Conservation (phyloP, 2,797 vertebrate species). For the Adelosebastes latens region DNA sequence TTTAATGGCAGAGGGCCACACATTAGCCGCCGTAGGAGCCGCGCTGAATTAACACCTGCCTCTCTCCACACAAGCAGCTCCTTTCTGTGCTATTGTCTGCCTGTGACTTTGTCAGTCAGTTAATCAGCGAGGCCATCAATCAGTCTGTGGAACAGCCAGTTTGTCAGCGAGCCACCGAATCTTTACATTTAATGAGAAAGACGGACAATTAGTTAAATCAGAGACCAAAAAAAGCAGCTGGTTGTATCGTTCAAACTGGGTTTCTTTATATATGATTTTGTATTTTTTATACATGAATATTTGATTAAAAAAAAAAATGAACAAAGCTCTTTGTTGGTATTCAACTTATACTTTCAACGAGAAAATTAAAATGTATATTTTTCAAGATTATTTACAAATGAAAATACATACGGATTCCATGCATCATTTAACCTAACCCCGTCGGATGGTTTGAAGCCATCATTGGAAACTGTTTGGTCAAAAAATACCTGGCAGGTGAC, state of each 20-base stretch:
- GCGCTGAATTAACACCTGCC: slow-evolving; percentile 67
- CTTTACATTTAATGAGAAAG: neutral
- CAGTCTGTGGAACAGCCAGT: slow-evolving; percentile 7
- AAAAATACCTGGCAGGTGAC: no score
- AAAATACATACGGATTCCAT: neutral
- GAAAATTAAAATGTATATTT: neutral
- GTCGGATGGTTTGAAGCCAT: no score
- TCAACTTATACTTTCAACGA: neutral
- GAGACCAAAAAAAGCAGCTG: neutral
- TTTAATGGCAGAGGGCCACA: slow-evolving; percentile 54
- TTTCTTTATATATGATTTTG: neutral
- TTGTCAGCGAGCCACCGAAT: neutral
- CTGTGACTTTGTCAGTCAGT: slow-evolving; percentile 44
- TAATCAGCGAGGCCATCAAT: slow-evolving; percentile 51
- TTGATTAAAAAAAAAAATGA: neutral
- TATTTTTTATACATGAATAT: neutral
- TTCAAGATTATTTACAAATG: neutral
- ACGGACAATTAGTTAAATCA: neutral
- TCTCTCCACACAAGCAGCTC: slow-evolving; percentile 44
- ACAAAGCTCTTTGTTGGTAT: neutral
- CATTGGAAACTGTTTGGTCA: no score
- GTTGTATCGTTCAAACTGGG: neutral
- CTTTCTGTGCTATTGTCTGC: slow-evolving; percentile 53
- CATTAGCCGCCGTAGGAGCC: slow-evolving; percentile 49
- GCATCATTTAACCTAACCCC: no score